Base-by-base conservation (phyloP, 1,140 invertebrate genomes). In the Subanguina moxae region DNA sequence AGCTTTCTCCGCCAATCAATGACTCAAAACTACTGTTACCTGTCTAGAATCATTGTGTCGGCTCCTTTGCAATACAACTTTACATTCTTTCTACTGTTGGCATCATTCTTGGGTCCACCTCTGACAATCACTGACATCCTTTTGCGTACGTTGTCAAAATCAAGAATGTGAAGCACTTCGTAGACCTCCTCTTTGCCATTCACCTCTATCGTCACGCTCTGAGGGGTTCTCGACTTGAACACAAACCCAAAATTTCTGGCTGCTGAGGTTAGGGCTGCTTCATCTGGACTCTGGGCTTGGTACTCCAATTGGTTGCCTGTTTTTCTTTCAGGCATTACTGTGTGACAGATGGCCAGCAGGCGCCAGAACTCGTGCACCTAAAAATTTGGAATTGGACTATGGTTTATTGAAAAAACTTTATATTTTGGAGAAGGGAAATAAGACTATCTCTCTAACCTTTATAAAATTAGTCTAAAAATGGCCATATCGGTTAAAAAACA, bases 61-160 rank as follows among this genome's bases (percentile, higher is more conserved):
- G 95, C 95, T 72, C 95, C 94, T 88, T 98, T 98, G 84, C 93
- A 97, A 83, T 94, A 94, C 70, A 98, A 87, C 79, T 89, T 87
- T 74, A 97, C 88, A 23, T 71, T 42, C 30, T 52, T 57, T 1
- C 42, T 70, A 9, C 13, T n/a, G 19, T 42, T 43, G 3, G 5
- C 19, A 61, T 61, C 58, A 80, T 90, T 88, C 43, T 90, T 90
- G 79, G 94, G 89, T 77, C 87, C 89, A 81, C 90, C 87, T 72
- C 94, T 86, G 82, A 97, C 94, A 61, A 97, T 84, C 74, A 87
- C 94, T 62, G 94, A 97, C 95, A 99, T 98, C 84, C 95, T 87
- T 87, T 98, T 98, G 68, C 95, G 87, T 73, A 95, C 90, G 86
- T 98, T 98, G 86, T 98, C 96, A 84, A 98, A 99, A 86, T 98